phyloP scores from a whole-genome alignment of 1,140 invertebrate genomes.

The Pseudomyrmex gracilis region DNA sequence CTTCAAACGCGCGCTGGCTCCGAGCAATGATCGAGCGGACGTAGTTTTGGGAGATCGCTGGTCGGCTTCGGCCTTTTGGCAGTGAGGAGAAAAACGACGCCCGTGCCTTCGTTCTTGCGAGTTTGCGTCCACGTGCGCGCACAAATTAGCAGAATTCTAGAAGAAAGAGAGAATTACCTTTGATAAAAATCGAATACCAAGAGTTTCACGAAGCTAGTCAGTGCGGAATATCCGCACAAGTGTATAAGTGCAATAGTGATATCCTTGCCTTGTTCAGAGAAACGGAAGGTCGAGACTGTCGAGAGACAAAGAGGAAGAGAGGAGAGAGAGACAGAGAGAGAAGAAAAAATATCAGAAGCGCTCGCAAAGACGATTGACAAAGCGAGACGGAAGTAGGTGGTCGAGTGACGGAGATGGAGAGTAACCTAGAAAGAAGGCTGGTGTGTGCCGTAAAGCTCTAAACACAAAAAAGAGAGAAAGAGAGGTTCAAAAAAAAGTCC shows the following conservation, averaged over 20 bases:
- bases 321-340: slow-evolving; percentile 2
- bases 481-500: not conserved
- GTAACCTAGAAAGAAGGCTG: slow-evolving; percentile 41
- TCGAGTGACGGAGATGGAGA: slow-evolving; percentile 15
- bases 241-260: slow-evolving; percentile 35
- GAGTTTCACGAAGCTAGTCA: slow-evolving; percentile 78
- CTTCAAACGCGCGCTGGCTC: slow-evolving; percentile 78
- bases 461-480: not conserved
- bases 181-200: slow-evolving; percentile 54
- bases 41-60: slow-evolving; percentile 73
- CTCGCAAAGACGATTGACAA: not conserved
- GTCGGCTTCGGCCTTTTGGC: slow-evolving; percentile 72
- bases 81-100: slow-evolving; percentile 66
- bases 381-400: slow-evolving; percentile 5
- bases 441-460: not conserved
- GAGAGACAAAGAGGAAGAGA: slow-evolving; percentile 6
- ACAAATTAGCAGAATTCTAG: not conserved
- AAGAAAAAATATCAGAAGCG: not conserved
- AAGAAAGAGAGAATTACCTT: not conserved
- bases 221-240: slow-evolving; percentile 53
- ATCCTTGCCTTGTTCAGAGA: slow-evolving; percentile 23
- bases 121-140: slow-evolving; percentile 14
- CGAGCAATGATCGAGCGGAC: slow-evolving; percentile 76
- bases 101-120: slow-evolving; percentile 53
- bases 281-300: slow-evolving; percentile 17